Evolutionary conservation across 2,888 invertebrate species (phyloP), one percentile per base, ranked within the genome.

Genomic region (Acleris emargana): DNA sequence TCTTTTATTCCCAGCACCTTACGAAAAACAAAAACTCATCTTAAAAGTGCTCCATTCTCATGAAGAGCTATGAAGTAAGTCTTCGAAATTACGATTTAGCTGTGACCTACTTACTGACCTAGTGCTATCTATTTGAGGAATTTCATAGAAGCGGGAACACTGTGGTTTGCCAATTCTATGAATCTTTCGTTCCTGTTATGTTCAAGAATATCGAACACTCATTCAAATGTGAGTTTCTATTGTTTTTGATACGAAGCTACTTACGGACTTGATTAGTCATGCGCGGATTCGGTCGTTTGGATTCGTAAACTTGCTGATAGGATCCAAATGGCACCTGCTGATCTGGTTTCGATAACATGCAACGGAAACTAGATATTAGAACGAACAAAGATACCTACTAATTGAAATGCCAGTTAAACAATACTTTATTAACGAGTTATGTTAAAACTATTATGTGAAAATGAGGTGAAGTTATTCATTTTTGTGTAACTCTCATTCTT

Each of bases 31-130:
- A 18, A 18, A 49, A 49, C 9, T n/a, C 45, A 45, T 45, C n/a
- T 17, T 11, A 38, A 13, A 43, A 54, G 53, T 54, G 38, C 54
- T 3, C 32, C 38, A 32, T 51, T 17, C 38, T 18, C 18, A 59
- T 49, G 43, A 47, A 47, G 7, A 42, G 50, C 38, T 38, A 64
- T 64, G 64, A 64, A 64, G 64, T 64, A 64, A 64, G 64, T n/a
- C 25, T 57, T 51, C 11, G 7, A 9, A 1, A 54, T 61, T 57
- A n/a, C 13, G 18, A 55, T 22, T 7, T 38, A 50, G 11, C 16
- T 18, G 18, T 59, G 54, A 54, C 53, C 47, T 47, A 38, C 22
- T 58, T 47, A 38, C 22, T 58, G 58, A 57, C 58, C 63, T 45
- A 6, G 28, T 50, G 42, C 43, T 32, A 64, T 53, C 58, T 17